Conservation (phyloP, 2,113 vertebrate genomes). For the Nothoprocta pentlandii region DNA sequence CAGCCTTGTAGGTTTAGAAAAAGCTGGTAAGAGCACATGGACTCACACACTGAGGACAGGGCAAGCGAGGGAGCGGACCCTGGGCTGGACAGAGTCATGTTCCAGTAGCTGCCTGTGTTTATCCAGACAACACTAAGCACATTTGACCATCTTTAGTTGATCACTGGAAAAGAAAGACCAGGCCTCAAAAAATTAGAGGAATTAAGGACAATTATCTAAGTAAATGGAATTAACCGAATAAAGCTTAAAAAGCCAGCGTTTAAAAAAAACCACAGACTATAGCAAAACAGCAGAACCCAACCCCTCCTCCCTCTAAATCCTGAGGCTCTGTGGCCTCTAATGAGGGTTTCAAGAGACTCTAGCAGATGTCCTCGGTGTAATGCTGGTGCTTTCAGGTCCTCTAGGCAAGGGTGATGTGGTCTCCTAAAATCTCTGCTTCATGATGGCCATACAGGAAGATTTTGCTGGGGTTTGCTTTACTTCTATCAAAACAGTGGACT, state of each 20-base stretch:
- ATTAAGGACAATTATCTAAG: background rate
- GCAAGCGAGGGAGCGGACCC: background rate
- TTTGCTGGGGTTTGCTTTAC: background rate
- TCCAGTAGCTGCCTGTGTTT: background rate
- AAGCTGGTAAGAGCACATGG: background rate
- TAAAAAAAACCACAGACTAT: background rate
- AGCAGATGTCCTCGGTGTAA: background rate
- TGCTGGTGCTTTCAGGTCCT: background rate
- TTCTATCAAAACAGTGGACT: fast-evolving
- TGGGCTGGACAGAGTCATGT: background rate
- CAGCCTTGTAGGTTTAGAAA: background rate
- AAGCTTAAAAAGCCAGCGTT: background rate
- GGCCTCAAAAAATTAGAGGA: background rate
- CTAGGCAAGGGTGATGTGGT: background rate
- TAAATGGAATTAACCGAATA: background rate
- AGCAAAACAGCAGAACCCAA: background rate
- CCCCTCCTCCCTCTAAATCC: background rate
- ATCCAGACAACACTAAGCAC: fast-evolving
- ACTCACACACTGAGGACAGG: background rate
- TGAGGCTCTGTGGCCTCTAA: background rate
- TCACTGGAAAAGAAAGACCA: background rate
- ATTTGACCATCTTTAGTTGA: background rate
- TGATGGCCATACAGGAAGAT: background rate
- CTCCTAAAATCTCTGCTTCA: background rate
- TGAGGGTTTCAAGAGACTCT: background rate